Percentiles rank a stretch among this genome's conserved stretches.
These are phyloP conservation scores for Apamea crenata DNA, from an alignment of 2,888 invertebrate species.

Conservation along the genomic window DNA sequence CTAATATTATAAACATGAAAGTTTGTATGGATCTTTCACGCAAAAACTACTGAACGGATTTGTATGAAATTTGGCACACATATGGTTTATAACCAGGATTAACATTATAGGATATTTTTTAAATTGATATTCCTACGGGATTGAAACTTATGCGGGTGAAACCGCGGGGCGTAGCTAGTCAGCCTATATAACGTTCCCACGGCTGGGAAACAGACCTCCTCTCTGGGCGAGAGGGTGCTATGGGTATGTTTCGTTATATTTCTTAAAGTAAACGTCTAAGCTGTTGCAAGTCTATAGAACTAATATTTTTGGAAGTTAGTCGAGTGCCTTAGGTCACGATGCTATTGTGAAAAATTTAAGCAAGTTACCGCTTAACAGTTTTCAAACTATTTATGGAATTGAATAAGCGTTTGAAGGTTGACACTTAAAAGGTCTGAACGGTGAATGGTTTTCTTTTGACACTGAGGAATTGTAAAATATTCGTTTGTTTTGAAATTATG, in stretches of 20 bases:
- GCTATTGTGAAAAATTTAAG: slow-evolving; percentile 72
- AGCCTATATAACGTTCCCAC: not conserved
- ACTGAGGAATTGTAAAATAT: slow-evolving; percentile 52
- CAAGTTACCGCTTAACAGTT: slow-evolving; percentile 67
- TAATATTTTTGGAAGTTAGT: slow-evolving; percentile 53
- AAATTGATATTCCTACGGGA: too few species aligned
- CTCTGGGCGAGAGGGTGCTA: not conserved
- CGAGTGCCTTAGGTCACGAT: slow-evolving; percentile 61
- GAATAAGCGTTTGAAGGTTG: slow-evolving; percentile 74
- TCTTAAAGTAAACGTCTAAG: not conserved
- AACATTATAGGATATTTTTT: too few species aligned
- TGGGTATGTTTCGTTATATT: not conserved
- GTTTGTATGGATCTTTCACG: too few species aligned
- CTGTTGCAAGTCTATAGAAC: slow-evolving; percentile 19
- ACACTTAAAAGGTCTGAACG: slow-evolving; percentile 63
- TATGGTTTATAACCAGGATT: too few species aligned
- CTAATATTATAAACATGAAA: too few species aligned
- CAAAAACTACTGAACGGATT: too few species aligned
- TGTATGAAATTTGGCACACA: too few species aligned
- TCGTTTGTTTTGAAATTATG: slow-evolving; percentile 63
- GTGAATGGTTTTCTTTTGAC: slow-evolving; percentile 67
- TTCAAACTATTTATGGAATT: slow-evolving; percentile 75
- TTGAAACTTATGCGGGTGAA: too few species aligned
- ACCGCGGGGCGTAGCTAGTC: too few species aligned
- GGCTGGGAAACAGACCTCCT: not conserved